A percentile compares a stretch with the other conserved stretches of the same genome.
Evolutionary conservation across 2,888 invertebrate species (phyloP).

Genomic region (Lepidochrysops patricia): DNA sequence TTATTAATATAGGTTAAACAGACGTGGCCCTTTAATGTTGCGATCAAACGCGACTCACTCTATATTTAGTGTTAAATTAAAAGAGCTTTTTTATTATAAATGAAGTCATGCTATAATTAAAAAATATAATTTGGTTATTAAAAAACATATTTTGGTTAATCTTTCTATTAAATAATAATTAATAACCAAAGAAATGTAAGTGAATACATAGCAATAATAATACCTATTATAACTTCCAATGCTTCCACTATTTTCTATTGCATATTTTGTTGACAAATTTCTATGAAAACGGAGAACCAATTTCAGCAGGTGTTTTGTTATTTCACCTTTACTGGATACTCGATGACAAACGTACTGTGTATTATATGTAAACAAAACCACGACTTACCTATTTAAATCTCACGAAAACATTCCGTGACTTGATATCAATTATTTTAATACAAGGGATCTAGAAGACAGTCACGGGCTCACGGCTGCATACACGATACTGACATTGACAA

Average conservation of each 20-base stretch:
- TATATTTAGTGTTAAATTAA: neutral
- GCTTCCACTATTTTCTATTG: too few relatives aligned
- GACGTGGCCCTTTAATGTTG: neutral
- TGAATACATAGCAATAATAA: too few relatives aligned
- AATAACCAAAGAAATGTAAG: too few relatives aligned
- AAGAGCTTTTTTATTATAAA: neutral
- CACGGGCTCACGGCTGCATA: slow-evolving; percentile 41
- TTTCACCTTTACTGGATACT: too few relatives aligned
- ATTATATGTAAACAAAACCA: too few relatives aligned
- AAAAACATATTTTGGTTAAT: neutral
- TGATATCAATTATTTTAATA: slow-evolving; percentile 14
- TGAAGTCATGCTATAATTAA: too few relatives aligned
- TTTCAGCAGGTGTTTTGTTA: too few relatives aligned
- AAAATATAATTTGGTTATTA: neutral
- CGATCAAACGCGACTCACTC: neutral
- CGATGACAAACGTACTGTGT: too few relatives aligned
- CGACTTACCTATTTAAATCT: neutral
- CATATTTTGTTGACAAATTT: too few relatives aligned
- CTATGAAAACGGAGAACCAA: too few relatives aligned
- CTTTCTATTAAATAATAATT: too few relatives aligned
- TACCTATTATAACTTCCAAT: too few relatives aligned
- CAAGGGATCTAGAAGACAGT: slow-evolving; percentile 37
- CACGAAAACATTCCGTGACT: neutral
- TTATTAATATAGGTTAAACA: neutral
- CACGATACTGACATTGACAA: slow-evolving; percentile 69